Base-by-base conservation (phyloP, 1,140 invertebrate species). In the Asobara japonica region DNA sequence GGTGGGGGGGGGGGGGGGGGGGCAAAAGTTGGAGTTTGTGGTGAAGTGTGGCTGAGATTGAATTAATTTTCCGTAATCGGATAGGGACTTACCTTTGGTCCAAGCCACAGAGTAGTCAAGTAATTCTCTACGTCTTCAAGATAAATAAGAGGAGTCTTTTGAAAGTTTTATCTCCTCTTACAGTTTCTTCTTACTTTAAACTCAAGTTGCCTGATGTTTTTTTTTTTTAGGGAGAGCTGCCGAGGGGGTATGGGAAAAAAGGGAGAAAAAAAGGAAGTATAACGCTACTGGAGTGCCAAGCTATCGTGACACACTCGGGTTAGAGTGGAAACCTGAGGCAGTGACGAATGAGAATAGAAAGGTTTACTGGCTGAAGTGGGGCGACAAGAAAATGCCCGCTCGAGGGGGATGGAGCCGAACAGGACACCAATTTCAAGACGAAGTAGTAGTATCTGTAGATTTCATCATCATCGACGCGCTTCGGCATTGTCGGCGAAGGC, bases 361-460 rank as follows among this genome's bases (percentile, higher is more conserved):
- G 22, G 51, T 56, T 56, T 22, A 56, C 20, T 66, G 65, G 75
- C 64, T 72, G 41, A 61, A 75, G 76, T 76, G 69, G 78, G 77
- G 69, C 65, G 71, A 67, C 70, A 73, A 74, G 77, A 69, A 75
- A 78, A 31, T 62, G 25, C 60, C 60, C 20, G 51, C 20, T n/a
- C 74, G 76, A 77, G 72, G 74, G 70, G 45, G 71, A 78, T 78
- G 75, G 79, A 76, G 73, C 70, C 75, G 75, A 78, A 76, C 72
- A 79, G 76, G 77, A 76, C 77, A 77, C 76, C 70, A 10, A 65
- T 67, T 72, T 72, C 73, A 64, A 75, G 78, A 74, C 75, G 80
- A 71, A 80, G 78, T 75, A 81, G 80, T 74, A 81, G 78, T 74
- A 77, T 81, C 71, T 78, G 78, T 61, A 75, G 74, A 56, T 71